Percentiles rank a stretch among this genome's conserved stretches.
These are phyloP conservation scores for Leptoclinus maculatus DNA, from an alignment of 2,797 vertebrate species.

Conservation along the genomic window DNA sequence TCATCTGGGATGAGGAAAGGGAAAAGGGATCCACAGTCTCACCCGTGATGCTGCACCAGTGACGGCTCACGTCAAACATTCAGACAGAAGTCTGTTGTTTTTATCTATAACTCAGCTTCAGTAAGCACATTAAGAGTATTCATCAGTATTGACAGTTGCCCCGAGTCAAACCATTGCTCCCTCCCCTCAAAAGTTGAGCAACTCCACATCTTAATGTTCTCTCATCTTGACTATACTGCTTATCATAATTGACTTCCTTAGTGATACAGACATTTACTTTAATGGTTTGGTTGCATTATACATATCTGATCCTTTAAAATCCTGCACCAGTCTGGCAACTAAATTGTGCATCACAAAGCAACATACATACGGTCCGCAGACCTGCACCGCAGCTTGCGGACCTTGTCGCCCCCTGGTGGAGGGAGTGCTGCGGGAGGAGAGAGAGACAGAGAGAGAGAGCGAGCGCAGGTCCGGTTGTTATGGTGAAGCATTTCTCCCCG, in stretches of 20 bases:
- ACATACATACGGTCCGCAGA: not conserved
- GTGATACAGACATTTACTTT: not conserved
- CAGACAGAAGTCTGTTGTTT: not conserved
- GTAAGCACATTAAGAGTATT: not conserved
- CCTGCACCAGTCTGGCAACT: not conserved
- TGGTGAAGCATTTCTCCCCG: slow-evolving; percentile 82
- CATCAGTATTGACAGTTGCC: not conserved
- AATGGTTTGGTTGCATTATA: not conserved
- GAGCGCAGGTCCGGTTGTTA: slow-evolving; percentile 78
- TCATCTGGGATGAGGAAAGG: not conserved
- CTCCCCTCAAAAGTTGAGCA: not conserved
- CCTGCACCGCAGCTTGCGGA: not conserved
- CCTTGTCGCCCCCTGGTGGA: slow-evolving; percentile 73
- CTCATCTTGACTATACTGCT: not conserved
- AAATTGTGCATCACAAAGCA: not conserved
- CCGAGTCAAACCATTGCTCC: not conserved
- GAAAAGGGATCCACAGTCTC: not conserved
- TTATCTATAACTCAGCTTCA: not conserved
- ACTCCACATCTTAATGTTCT: not conserved
- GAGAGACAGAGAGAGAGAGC: not conserved
- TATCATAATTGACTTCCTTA: not conserved
- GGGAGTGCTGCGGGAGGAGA: not conserved
- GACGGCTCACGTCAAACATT: not conserved
- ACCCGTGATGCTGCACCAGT: not conserved
- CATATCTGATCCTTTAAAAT: not conserved